phyloP scores from a whole-genome alignment of 1,140 invertebrate genomes.

The Cecropterus lyciades region DNA sequence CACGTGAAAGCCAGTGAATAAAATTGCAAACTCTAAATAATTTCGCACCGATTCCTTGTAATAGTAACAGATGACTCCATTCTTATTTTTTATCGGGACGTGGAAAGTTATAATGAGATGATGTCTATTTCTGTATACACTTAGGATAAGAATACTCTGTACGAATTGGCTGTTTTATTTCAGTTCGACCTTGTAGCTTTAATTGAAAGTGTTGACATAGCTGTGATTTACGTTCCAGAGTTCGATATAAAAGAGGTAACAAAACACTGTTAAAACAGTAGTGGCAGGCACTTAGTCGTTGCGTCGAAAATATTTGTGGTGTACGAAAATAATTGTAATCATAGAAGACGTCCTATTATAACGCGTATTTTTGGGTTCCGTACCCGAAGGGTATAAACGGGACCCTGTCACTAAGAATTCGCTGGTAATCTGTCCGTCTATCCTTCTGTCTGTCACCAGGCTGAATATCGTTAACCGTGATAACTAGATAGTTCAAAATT shows the following conservation, averaged over 20 bases:
- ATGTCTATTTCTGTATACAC: slow-evolving; percentile 72
- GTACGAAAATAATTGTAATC: slow-evolving; percentile 10
- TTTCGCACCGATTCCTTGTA: slow-evolving; percentile 40
- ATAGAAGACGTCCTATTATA: not conserved
- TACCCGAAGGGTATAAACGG: no score
- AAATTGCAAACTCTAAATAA: slow-evolving; percentile 5
- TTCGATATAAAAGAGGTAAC: slow-evolving; percentile 60
- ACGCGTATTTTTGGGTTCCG: no score
- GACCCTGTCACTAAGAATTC: no score
- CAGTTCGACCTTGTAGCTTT: slow-evolving; percentile 66
- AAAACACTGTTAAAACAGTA: slow-evolving; percentile 54
- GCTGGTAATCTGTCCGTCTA: no score
- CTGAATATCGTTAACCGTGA: no score
- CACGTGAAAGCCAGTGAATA: not conserved
- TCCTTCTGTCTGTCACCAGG: no score
- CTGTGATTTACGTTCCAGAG: slow-evolving; percentile 70
- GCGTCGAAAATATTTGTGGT: slow-evolving; percentile 44
- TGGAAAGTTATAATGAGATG: slow-evolving; percentile 75
- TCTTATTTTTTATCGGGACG: slow-evolving; percentile 72
- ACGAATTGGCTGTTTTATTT: slow-evolving; percentile 56
- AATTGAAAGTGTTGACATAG: slow-evolving; percentile 81
- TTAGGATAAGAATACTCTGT: slow-evolving; percentile 69
- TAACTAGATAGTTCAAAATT: no score
- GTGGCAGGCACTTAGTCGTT: slow-evolving; percentile 59
- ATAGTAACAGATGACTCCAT: slow-evolving; percentile 71